Conservation (phyloP, 2,888 invertebrate genomes). For the Cheilosia vulpina region DNA sequence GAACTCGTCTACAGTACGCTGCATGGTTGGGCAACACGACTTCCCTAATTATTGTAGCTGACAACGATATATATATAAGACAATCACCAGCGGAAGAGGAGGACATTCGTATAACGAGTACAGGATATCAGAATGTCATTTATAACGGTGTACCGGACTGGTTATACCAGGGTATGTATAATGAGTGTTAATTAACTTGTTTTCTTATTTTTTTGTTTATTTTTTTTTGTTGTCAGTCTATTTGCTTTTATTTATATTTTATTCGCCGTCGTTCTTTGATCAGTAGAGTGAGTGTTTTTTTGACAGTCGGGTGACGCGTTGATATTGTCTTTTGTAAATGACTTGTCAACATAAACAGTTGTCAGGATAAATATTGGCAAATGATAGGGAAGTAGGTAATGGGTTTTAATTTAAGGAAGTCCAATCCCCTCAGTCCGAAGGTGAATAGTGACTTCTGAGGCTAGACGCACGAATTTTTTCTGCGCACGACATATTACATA, state of each 20-base stretch:
- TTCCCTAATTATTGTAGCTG: constrained; percentile 90
- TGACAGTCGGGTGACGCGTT: background rate
- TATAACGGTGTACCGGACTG: constrained; percentile 98
- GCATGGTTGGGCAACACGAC: constrained; percentile 92
- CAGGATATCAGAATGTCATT: constrained; percentile 90
- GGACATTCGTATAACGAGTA: constrained; percentile 89
- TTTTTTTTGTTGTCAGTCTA: background rate
- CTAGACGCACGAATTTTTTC: too few species aligned
- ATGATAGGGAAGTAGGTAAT: background rate
- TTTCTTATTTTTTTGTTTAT: background rate
- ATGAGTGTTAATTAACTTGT: constrained; percentile 43
- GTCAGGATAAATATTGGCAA: background rate
- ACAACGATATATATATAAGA: constrained; percentile 95
- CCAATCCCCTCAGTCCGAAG: too few species aligned
- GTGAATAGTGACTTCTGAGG: too few species aligned
- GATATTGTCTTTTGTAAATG: constrained; percentile 1
- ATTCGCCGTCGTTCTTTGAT: background rate
- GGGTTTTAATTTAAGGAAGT: too few species aligned
- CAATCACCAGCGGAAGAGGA: constrained; percentile 88
- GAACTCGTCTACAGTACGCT: constrained; percentile 92
- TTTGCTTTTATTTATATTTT: background rate
- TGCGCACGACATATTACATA: too few species aligned
- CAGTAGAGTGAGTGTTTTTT: too few species aligned
- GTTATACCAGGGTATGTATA: constrained; percentile 94
- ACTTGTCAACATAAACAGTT: background rate